phyloP scores from a whole-genome alignment of 53 echinoderm and acorn worm species.

The Henricia sp. region DNA sequence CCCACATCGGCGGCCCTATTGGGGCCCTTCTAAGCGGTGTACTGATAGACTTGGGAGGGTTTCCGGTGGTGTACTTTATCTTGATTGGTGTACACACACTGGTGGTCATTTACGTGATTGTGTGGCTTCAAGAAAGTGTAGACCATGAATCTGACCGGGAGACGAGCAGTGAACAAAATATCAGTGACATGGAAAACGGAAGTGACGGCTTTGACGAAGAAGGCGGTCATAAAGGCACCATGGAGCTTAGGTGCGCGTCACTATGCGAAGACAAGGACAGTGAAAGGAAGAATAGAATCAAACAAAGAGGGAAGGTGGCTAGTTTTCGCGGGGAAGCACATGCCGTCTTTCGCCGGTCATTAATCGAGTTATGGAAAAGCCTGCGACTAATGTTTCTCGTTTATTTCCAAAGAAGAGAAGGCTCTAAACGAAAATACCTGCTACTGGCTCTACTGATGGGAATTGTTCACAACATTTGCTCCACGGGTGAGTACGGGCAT shows the following conservation, averaged over 20 bases:
- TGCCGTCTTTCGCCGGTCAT: neutral
- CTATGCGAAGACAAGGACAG: neutral
- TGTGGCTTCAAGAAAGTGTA: slow-evolving; percentile 65
- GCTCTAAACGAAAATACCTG: slow-evolving; percentile 71
- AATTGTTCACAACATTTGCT: slow-evolving; percentile 66
- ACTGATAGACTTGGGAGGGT: slow-evolving; percentile 52
- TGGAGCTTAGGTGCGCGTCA: neutral
- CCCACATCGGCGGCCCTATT: slow-evolving; percentile 69
- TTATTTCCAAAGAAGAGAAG: slow-evolving; percentile 62
- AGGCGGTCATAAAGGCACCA: neutral
- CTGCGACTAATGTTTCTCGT: slow-evolving; percentile 57
- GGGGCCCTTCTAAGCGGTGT: slow-evolving; percentile 58
- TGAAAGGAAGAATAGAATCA: neutral
- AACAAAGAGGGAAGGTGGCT: neutral
- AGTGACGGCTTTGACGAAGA: slow-evolving; percentile 28
- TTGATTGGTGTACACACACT: slow-evolving; percentile 53
- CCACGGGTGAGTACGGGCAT: slow-evolving; percentile 60
- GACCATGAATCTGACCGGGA: slow-evolving; percentile 15
- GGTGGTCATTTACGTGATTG: slow-evolving; percentile 63
- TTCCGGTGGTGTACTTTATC: slow-evolving; percentile 64
- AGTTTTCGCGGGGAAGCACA: neutral
- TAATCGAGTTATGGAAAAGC: slow-evolving; percentile 25
- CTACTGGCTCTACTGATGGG: slow-evolving; percentile 62
- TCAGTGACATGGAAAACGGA: neutral
- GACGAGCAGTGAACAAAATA: too few species aligned